Base-by-base conservation (phyloP, 2,888 invertebrate genomes). In the Rhogogaster chlorosoma region DNA sequence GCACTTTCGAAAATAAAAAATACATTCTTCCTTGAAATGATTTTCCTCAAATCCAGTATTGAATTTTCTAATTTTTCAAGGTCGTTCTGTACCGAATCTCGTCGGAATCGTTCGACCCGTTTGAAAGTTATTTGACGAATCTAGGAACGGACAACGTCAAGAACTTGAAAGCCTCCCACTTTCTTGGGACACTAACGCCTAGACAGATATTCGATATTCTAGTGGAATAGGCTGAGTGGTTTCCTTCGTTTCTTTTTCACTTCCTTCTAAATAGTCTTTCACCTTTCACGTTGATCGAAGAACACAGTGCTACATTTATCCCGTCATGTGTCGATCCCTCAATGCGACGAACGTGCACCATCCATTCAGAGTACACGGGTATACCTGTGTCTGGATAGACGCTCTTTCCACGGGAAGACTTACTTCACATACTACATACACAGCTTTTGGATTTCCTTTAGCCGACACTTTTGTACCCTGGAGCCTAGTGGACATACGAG, bases 401-500 rank as follows among this genome's bases (percentile, higher is more conserved):
- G 18, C 26, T 61, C 12, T 0, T 67, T 67, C 67, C 18, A 67
- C 32, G 18, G 67, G 7, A 32, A 32, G 12, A 67, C 67, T 67
- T 15, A 67, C 67, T 67, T 67, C 32, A 67, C 67, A 26, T 67
- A 18, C 18, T 12, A 32, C 67, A 18, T 67, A 67, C 67, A 67
- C 32, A 18, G 67, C 67, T 67, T 67, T 32, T 26, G 18, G 15
- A 26, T 73, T 73, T n/a, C 10, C 38, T 73, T 38, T 10, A 18
- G 73, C 12, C 42, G 22, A 73, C 38, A 42, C 42, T 42, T 73
- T 42, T 73, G 73, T 73, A 22, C 73, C 38, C 36, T 9, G 4
- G 26, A 73, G 42, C 1, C 73, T 42, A 73, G 42, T 73, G 73
- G 73, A 73, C 73, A 42, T 26, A 42, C 38, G 42, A 73, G 73